Percentiles rank a stretch among this genome's conserved stretches.
phyloP scores from a whole-genome alignment of 2,113 vertebrate genomes.

The Myocastor coypus region DNA sequence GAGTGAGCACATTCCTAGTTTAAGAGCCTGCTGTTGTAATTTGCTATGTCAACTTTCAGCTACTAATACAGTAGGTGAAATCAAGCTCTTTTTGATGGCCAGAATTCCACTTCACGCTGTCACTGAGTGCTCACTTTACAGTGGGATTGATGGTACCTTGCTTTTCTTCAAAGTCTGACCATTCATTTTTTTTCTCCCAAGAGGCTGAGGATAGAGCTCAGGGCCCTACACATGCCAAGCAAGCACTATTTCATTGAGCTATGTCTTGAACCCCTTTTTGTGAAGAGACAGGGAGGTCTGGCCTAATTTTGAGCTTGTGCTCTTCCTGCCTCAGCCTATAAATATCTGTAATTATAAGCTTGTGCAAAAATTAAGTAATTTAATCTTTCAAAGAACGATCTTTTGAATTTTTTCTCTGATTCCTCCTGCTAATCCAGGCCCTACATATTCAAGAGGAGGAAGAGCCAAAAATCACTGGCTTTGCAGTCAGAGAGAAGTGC shows the following conservation, averaged over 20 bases:
- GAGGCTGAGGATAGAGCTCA: not conserved
- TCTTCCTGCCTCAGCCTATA: not conserved
- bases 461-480: not conserved
- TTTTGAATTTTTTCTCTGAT: not conserved
- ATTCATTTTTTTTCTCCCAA: not conserved
- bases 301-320: not conserved
- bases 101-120: not conserved
- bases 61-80: not conserved
- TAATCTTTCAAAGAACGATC: not conserved
- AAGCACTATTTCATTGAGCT: not conserved
- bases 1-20: not conserved
- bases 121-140: not conserved
- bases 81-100: not conserved
- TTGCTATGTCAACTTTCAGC: not conserved
- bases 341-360: not conserved
- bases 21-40: not conserved
- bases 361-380: not conserved
- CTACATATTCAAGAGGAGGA: not conserved
- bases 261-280: not conserved
- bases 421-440: not conserved
- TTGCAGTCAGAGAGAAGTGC: not conserved
- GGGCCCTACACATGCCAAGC: not conserved
- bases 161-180: not conserved
- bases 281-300: not conserved
- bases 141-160: not conserved